Base-by-base conservation (phyloP, 2,113 vertebrate species). In the Atherinomorus stipes region DNA sequence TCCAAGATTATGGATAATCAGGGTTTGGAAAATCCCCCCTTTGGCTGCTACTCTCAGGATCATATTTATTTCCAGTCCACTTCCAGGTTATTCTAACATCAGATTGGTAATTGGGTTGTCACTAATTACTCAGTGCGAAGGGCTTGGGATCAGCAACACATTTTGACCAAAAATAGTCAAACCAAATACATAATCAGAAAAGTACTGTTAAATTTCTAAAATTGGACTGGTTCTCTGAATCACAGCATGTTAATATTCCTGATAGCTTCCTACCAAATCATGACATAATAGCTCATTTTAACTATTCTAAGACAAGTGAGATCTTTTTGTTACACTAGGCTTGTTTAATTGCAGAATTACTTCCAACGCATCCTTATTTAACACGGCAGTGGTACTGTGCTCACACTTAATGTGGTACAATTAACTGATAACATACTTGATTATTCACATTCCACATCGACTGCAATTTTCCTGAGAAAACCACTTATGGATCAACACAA, bases 41-140 rank as follows among this genome's bases (percentile, higher is more conserved):
- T 90, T 89, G 74, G 88, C 89, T 83, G 91, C 89, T 89, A 89
- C 84, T 90, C 91, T 94, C 92, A 94, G 93, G 93, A 93, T 91
- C 71, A 78, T 94, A 93, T 94, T 94, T 94, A 94, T 93, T 93
- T 85, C 88, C 86, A 91, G 83, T 92, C 86, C 85, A 84, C 74
- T 78, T 86, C 71, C 76, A 68, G 88, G 80, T 71, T 88, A 74
- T 87, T 72, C 65, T 89, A 62, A 76, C 72, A 64, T 84, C 90
- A 71, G 84, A 88, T 89, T 77, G 67, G 62, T 85, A 74, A 73
- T 86, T 81, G 88, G 83, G 81, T 83, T 85, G 80, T 64, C 50
- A 78, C 57, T 75, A 68, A 84, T 78, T 64, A 78, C 88, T 85
- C 72, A 90, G 68, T 52, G 64, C 42, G 64, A 86, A 91, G 83